Conservation (phyloP, 2,797 vertebrate species). For the Pseudomugil tenellus region DNA sequence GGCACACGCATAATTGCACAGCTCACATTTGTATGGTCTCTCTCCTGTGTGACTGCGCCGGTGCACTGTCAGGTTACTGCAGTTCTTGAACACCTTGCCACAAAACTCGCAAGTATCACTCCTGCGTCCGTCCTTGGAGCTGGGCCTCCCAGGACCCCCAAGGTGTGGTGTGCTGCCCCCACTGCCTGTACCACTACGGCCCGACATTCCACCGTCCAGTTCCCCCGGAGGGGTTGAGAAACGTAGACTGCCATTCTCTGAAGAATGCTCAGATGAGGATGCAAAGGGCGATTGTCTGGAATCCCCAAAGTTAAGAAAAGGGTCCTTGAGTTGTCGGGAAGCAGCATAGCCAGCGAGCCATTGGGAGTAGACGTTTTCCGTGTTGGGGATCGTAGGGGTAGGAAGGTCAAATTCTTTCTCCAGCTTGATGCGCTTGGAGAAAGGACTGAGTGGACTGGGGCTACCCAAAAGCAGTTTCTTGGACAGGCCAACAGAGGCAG, state of each 20-base stretch:
- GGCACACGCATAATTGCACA: constrained; percentile 99
- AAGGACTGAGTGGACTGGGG: constrained; percentile 96
- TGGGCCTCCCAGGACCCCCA: constrained; percentile 93
- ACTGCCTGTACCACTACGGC: constrained; percentile 97
- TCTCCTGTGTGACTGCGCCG: constrained; percentile 99
- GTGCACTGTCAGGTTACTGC: constrained; percentile 99
- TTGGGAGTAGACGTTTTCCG: constrained; percentile 99
- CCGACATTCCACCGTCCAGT: constrained; percentile 96
- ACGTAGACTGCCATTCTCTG: constrained; percentile 98
- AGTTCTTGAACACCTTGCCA: constrained; percentile 99
- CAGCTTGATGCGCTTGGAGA: constrained; percentile 98
- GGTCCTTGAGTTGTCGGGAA: constrained; percentile 99
- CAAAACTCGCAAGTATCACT: constrained; percentile 99
- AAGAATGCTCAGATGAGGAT: constrained; percentile 98
- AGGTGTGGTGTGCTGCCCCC: constrained; percentile 99
- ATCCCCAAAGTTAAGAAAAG: constrained; percentile 98
- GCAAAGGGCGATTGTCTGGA: constrained; percentile 99
- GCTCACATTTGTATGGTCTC: constrained; percentile 99
- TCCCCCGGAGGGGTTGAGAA: constrained; percentile 98
- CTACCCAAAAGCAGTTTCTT: constrained; percentile 99
- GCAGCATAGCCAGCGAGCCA: constrained; percentile 98
- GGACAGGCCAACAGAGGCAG: constrained; percentile 93
- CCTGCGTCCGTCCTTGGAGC: constrained; percentile 98
- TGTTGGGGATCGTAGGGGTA: constrained; percentile 95
- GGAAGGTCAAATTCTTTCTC: constrained; percentile 99